Evolutionary conservation across 2,797 vertebrate species (phyloP), one percentile per base, ranked within the genome.

Genomic region (Sorex maritimensis): DNA sequence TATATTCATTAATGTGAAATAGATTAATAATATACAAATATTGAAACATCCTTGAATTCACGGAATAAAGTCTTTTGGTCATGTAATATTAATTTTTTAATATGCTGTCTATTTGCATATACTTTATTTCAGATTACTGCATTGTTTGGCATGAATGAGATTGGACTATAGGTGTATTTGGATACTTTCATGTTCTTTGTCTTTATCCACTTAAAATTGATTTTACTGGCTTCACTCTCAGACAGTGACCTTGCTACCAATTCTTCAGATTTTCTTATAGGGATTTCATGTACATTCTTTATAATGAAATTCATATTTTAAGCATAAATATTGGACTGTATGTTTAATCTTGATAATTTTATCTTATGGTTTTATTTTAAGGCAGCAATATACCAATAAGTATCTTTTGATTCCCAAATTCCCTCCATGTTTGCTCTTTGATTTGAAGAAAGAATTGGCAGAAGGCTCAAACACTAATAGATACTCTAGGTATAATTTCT

Each of bases 31-130:
- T 65, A 87, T 63, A 75, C 67, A 92, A 96, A 92, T 91, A 94
- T 67, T 96, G 68, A 81, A 94, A 87, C 79, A 91, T 26, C 84
- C 46, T 95, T 73, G 30, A 23, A 63, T 61, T 88, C 75, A 65
- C 79, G 67, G 68, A 84, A 81, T 72, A 91, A 85, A 95, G 81
- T 68, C 55, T 38, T 90, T 87, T 81, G 69, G 38, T 89, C 92
- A 95, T 94, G 68, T 61, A 92, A 91, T 95, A 94, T 95, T 95
- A 85, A 77, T 92, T 63, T 95, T 95, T 86, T 81, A 88, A 96
- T 83, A 86, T 89, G 38, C 73, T 74, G 4, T 81, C 83, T 94
- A 46, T 91, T 91, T 93, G 93, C 87, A 68, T 30, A 88, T 86
- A 71, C 90, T 94, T 94, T 96, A 89, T 92, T 90, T 88, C 92